These are phyloP conservation scores for Agrilus mali DNA, from an alignment of 2,888 invertebrate species.

Conservation along the genomic window DNA sequence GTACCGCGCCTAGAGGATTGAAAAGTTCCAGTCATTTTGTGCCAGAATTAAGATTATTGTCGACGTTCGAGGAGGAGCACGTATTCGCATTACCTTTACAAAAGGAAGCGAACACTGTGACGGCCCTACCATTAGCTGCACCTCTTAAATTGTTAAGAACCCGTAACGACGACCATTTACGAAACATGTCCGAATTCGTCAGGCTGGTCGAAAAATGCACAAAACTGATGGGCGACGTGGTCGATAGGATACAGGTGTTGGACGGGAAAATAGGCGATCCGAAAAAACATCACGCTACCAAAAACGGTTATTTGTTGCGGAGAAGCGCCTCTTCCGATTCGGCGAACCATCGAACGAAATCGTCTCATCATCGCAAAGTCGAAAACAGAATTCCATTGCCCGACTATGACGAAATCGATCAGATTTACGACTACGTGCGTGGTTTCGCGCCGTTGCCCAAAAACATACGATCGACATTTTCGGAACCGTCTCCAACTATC, in stretches of 20 bases:
- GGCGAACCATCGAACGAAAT: slow-evolving; percentile 40
- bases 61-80: slow-evolving; percentile 76
- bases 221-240: slow-evolving; percentile 59
- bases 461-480: slow-evolving; percentile 56
- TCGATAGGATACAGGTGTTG: slow-evolving; percentile 68
- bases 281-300: slow-evolving; percentile 30
- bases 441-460: slow-evolving; percentile 86
- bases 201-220: slow-evolving; percentile 67
- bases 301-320: slow-evolving; percentile 54
- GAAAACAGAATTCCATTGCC: slow-evolving; percentile 45
- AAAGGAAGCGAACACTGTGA: slow-evolving; percentile 63
- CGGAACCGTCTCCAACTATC: slow-evolving; percentile 36
- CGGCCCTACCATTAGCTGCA: slow-evolving; percentile 75
- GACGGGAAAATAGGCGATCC: slow-evolving; percentile 67
- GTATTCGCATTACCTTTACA: slow-evolving; percentile 75
- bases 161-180: slow-evolving; percentile 69
- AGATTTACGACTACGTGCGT: slow-evolving; percentile 90
- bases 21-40: slow-evolving; percentile 74
- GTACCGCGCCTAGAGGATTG: slow-evolving; percentile 72
- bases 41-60: slow-evolving; percentile 70
- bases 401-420: slow-evolving; percentile 92
- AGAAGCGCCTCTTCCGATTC: slow-evolving; percentile 70
- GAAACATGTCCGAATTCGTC: slow-evolving; percentile 49
- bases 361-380: slow-evolving; percentile 39
- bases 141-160: slow-evolving; percentile 74